Base-by-base conservation (phyloP, 2,113 vertebrate genomes). In the Lamprotornis superbus region DNA sequence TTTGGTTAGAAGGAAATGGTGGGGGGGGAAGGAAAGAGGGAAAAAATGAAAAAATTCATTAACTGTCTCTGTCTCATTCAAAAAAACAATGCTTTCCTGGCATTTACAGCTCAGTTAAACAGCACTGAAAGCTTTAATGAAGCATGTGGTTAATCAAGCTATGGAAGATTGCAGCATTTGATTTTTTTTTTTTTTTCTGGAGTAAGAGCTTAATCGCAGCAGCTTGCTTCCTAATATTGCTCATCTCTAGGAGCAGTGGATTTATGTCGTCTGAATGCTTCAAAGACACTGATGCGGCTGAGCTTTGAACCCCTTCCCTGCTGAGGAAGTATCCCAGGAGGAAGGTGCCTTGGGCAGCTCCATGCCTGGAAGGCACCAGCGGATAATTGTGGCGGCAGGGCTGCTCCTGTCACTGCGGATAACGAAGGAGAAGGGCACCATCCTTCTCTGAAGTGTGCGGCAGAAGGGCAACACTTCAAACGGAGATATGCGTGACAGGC, bases 241-340 rank as follows among this genome's bases (percentile, higher is more conserved):
- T 79, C 4, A 40, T 59, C 83, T 64, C 7, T 31, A 52, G 56
- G 25, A 93, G 59, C 42, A 39, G 63, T 12, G 21, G 86, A 56
- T 82, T 83, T 87, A 63, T 37, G 15, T 70, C 23, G 7, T 91
- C 80, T 59, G 50, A 89, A 47, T 52, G 71, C 96, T 90, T 80
- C 71, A 67, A 82, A 73, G 47, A 75, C 46, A 7, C 53, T 27
- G 74, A 60, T 75, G 92, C 4, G 10, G 50, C 79, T 71, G 67
- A 73, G 63, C 94, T 97, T 96, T 96, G 93, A 97, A 86, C 69
- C 52, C 63, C 10, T 73, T 87, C 85, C 93, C 96, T 93, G 81
- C 73, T 89, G 95, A 79, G 69, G 61, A 49, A 59, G 22, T 14
- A 12, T 83, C 89, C 90, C 78, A 27, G 76, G 90, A 94, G 94